Conservation (phyloP, 1,140 invertebrate genomes). For the Sarcophaga peregrina region DNA sequence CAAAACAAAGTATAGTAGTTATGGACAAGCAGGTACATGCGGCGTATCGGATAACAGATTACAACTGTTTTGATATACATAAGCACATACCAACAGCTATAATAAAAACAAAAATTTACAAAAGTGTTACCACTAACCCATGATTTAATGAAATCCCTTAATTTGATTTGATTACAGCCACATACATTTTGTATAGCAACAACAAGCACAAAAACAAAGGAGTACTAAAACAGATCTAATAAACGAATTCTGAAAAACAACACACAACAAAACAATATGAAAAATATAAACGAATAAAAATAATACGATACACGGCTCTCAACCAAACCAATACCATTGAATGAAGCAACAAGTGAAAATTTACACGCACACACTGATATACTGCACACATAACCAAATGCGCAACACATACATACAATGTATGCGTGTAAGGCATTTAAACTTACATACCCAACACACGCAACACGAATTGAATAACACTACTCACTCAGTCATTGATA, state of each 20-base stretch:
- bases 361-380: too few relatives aligned
- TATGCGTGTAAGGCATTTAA: too few relatives aligned
- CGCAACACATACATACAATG: background rate
- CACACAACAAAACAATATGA: background rate
- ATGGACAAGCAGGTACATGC: too few relatives aligned
- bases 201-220: slow-evolving; percentile 20
- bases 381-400: background rate
- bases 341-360: background rate
- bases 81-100: background rate
- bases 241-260: background rate
- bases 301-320: background rate
- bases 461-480: too few relatives aligned
- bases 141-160: slow-evolving; percentile 31
- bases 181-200: slow-evolving; percentile 1
- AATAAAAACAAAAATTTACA: background rate
- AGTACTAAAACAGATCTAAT: background rate
- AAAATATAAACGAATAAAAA: background rate
- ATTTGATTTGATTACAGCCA: slow-evolving; percentile 41
- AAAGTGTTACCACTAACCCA: background rate
- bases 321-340: background rate
- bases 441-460: too few relatives aligned
- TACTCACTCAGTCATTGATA: too few relatives aligned
- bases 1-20: too few relatives aligned
- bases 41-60: too few relatives aligned
- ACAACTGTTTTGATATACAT: background rate